These are phyloP conservation scores for Takifugu flavidus DNA, from an alignment of 2,113 vertebrate species.

Conservation along the genomic window DNA sequence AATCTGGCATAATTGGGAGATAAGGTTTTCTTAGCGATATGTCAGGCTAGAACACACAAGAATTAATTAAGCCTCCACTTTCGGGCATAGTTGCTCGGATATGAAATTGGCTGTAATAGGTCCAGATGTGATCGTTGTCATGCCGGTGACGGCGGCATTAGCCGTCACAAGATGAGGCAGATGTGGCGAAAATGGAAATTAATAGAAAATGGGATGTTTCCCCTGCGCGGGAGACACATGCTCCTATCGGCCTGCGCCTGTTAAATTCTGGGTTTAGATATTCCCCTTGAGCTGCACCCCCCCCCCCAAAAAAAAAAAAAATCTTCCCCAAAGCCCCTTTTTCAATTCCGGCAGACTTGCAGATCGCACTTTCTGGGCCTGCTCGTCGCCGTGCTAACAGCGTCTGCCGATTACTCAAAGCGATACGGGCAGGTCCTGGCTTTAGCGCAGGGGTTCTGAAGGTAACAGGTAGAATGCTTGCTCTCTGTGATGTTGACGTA, in stretches of 20 bases:
- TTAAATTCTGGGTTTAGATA: constrained; percentile 48
- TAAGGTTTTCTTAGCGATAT: constrained; percentile 43
- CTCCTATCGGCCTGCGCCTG: constrained; percentile 78
- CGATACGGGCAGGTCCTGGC: constrained; percentile 99
- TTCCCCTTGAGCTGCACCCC: constrained; percentile 19
- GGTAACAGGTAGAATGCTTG: constrained; percentile 98
- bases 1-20: constrained; percentile 56
- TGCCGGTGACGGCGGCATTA: constrained; percentile 15
- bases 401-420: constrained; percentile 99
- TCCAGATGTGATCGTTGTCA: constrained; percentile 30
- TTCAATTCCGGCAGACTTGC: constrained; percentile 57
- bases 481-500: constrained; percentile 93
- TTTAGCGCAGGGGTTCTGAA: constrained; percentile 91
- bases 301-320: background rate
- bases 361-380: constrained; percentile 68
- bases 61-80: constrained; percentile 47
- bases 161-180: constrained; percentile 7
- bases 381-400: constrained; percentile 86
- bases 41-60: constrained; percentile 13
- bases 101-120: constrained; percentile 27
- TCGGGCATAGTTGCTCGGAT: constrained; percentile 31
- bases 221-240: constrained; percentile 78
- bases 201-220: constrained; percentile 2
- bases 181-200: constrained; percentile 5
- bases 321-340: constrained; percentile 13